Conservation (phyloP, 2,888 invertebrate species). For the Polymixis flavicincta region DNA sequence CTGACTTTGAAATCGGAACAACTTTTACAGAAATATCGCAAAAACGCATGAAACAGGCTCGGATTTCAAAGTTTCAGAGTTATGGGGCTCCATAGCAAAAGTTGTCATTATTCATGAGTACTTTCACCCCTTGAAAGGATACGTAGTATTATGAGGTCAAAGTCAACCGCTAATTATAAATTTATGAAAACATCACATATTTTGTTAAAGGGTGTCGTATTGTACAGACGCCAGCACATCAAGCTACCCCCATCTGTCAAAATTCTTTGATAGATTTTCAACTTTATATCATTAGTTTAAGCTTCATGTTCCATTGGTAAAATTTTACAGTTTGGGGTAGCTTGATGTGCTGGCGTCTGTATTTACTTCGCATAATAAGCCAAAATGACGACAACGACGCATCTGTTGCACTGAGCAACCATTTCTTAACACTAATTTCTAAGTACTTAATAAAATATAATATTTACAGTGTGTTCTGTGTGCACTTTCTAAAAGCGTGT, state of each 20-base stretch:
- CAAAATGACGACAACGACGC: constrained; percentile 3
- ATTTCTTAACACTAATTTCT: constrained; percentile 14
- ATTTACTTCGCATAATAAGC: not conserved
- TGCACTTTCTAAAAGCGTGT: constrained; percentile 54
- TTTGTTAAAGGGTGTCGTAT: not conserved
- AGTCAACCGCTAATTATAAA: not conserved
- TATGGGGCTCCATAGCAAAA: not conserved
- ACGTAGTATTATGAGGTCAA: not conserved
- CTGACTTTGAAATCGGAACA: constrained; percentile 5
- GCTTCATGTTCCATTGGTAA: no score
- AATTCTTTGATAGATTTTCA: no score
- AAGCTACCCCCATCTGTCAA: no score
- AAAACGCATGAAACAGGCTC: not conserved
- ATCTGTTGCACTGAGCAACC: not conserved
- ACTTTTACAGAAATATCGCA: not conserved
- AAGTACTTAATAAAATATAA: constrained; percentile 36
- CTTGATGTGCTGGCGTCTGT: no score
- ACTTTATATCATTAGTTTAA: no score
- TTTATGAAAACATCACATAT: no score
- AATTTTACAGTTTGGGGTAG: no score
- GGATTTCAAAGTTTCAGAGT: constrained; percentile 13
- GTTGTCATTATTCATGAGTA: not conserved
- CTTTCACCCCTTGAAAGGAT: not conserved
- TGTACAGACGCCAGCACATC: no score
- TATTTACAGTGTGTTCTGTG: constrained; percentile 27